Conservation (phyloP, 1,140 invertebrate species). For the Batillaria attramentaria region DNA sequence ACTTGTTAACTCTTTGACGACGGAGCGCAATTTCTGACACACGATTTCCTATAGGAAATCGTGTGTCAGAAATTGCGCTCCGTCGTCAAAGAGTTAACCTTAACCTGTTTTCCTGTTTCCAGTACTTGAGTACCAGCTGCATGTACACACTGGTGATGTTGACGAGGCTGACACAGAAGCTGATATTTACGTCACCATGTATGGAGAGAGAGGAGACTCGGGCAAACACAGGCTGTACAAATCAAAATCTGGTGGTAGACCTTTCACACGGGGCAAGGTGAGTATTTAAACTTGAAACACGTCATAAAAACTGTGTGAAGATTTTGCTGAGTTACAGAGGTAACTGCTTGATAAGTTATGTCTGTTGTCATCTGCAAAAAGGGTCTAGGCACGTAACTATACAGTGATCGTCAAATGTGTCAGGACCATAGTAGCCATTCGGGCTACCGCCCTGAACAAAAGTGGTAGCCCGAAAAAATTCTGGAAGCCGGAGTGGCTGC, state of each 20-base stretch:
- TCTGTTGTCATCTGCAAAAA: neutral
- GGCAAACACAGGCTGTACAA: constrained; percentile 56
- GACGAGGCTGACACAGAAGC: constrained; percentile 63
- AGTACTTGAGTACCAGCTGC: constrained; percentile 65
- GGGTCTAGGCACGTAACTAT: too few species aligned
- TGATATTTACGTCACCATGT: constrained; percentile 62
- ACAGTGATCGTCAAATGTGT: too few species aligned
- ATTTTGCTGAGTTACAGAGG: neutral
- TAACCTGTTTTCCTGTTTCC: constrained; percentile 31
- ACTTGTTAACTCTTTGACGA: too few species aligned
- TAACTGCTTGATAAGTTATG: neutral
- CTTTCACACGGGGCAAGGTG: constrained; percentile 61
- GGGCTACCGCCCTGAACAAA: too few species aligned
- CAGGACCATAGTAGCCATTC: too few species aligned
- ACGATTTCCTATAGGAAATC: too few species aligned
- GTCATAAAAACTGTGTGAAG: neutral
- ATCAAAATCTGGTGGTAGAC: constrained; percentile 51
- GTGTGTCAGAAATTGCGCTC: too few species aligned
- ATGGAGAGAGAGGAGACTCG: constrained; percentile 63
- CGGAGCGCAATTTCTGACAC: too few species aligned
- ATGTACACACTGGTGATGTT: constrained; percentile 63
- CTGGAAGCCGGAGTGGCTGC: too few species aligned
- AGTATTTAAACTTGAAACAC: constrained; percentile 1
- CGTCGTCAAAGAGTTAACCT: too few species aligned
- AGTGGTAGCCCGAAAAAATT: too few species aligned